Percentiles rank a stretch among this genome's conserved stretches.
phyloP scores from a whole-genome alignment of 2,797 vertebrate genomes.

The Denticeps clupeoides region DNA sequence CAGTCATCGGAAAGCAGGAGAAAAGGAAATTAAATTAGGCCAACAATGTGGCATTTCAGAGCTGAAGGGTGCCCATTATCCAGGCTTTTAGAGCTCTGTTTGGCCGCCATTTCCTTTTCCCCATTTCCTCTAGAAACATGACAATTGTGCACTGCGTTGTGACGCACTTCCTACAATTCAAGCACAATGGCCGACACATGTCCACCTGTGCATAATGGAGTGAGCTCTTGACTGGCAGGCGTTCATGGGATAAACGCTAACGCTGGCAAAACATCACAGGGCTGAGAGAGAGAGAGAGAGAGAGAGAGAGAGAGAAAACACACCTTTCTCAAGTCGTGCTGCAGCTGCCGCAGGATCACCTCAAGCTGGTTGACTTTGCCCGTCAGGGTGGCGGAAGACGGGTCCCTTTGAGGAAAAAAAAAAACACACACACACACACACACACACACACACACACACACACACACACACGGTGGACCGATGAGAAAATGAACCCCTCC shows the following conservation, averaged over 20 bases:
- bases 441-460: not conserved
- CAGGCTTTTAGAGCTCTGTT: constrained; percentile 26
- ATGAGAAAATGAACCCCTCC: no score
- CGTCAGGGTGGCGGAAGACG: constrained; percentile 74
- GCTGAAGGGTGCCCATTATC: constrained; percentile 36
- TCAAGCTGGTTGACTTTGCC: constrained; percentile 96
- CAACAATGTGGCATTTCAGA: constrained; percentile 40
- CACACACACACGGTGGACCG: not conserved
- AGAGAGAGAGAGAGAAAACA: constrained; percentile 1
- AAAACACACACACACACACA: constrained; percentile 4
- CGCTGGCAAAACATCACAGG: no score
- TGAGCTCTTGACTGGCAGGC: no score
- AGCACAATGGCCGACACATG: not conserved
- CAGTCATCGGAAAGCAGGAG: no score
- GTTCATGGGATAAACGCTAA: no score
- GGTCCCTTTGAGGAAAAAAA: constrained; percentile 40
- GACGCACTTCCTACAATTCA: constrained; percentile 11
- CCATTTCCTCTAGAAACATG: not conserved
- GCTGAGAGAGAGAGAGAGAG: not conserved
- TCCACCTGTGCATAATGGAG: constrained; percentile 9
- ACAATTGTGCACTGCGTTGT: constrained; percentile 7
- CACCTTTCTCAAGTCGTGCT: constrained; percentile 88
- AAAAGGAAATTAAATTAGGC: constrained; percentile 46
- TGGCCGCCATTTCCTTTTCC: constrained; percentile 20
- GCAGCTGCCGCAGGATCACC: constrained; percentile 85